Evolutionary conservation across 2,797 vertebrate genomes (phyloP), one percentile per base, ranked within the genome.

Genomic region (Pelodytes ibericus): DNA sequence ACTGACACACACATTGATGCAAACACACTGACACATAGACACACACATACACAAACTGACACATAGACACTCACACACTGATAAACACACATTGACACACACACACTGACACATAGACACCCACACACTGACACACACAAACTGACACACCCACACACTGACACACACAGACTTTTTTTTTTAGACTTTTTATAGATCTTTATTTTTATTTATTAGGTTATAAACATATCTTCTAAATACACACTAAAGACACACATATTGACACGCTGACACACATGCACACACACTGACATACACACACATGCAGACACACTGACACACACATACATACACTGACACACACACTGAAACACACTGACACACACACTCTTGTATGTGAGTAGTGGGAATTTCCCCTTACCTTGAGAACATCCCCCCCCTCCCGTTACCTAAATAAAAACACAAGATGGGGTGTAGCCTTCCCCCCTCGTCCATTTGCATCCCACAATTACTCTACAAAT

Each of bases 61-160:
- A 51, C 16, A 49, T 27, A 51, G 6, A 22, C 39, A 41, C 27
- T 58, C 73, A 2, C 20, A 10, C 2, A n/a, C 41, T 51, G 61
- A 0, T 44, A 63, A 4, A 25, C 41, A 20, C 20, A 53, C 49
- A 22, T 20, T 22, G n/a, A 6, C 49, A 6, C n/a, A 53, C 49
- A 53, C 39, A 47, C 29, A 58, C 0, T 24, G 62, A 3, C 20
- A 29, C 25, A 24, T 16, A 0, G 20, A 39, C 33, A 11, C 22
- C 4, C 15, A 22, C 49, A 22, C 49, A 53, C 49, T 53, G 49
- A 11, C 2, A 22, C 2, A 58, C 22, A 8, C 13, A 7, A 11
- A 49, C 18, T 11, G 5, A 25, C 33, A 66, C 22, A 2, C 51
- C 27, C 51, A 79, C 72, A 72, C 67, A 51, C 16, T 58, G 25